These are phyloP conservation scores for Vidua macroura DNA, from an alignment of 2,113 vertebrate species.

Conservation along the genomic window DNA sequence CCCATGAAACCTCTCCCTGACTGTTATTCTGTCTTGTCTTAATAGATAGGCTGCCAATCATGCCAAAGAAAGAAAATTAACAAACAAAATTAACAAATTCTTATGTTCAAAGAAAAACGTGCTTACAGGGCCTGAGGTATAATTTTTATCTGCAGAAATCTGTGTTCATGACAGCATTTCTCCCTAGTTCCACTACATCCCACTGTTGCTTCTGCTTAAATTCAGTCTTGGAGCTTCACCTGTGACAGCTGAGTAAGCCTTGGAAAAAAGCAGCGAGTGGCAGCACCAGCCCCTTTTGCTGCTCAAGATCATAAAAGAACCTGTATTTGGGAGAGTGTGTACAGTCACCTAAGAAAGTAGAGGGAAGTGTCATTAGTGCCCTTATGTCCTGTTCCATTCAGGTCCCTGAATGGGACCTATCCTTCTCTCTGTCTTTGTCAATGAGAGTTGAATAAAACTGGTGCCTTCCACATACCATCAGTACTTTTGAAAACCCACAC, in stretches of 20 bases:
- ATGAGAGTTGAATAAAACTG: not conserved
- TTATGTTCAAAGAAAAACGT: not conserved
- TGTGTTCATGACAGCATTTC: not conserved
- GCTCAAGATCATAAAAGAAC: not conserved
- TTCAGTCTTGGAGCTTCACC: not conserved
- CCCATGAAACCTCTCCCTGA: not conserved
- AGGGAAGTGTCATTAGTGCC: not conserved
- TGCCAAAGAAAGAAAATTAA: not conserved
- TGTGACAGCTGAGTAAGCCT: not conserved
- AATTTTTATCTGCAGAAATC: not conserved
- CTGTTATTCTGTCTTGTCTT: not conserved
- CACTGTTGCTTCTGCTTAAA: not conserved
- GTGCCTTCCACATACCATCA: not conserved
- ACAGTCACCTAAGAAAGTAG: not conserved
- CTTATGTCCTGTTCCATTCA: not conserved
- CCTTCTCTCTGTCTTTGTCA: not conserved
- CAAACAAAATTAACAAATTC: not conserved
- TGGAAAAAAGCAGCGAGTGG: not conserved
- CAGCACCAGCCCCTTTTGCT: not conserved
- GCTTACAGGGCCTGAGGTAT: not conserved
- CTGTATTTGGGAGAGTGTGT: not conserved
- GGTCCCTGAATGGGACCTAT: not conserved
- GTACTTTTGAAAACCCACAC: not conserved
- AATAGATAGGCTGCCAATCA: conserved; percentile 1
- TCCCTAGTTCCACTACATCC: not conserved